phyloP scores from a whole-genome alignment of 1,140 invertebrate species.

The Zophobas morio region DNA sequence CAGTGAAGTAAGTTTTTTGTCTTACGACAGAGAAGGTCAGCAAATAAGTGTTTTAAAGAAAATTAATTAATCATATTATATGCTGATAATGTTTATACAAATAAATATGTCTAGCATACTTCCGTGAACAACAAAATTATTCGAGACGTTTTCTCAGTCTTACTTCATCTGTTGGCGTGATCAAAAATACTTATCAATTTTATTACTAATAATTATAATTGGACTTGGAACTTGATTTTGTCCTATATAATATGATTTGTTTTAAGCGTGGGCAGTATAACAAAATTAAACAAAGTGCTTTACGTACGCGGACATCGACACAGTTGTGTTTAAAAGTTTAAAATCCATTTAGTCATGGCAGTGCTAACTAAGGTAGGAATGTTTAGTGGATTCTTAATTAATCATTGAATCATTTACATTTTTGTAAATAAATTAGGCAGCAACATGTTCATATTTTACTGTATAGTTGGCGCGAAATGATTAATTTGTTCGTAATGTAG shows the following conservation, averaged over 20 bases:
- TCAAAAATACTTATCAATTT: slow-evolving; percentile 43
- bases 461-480: no score
- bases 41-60: background rate
- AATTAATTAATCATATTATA: slow-evolving; percentile 20
- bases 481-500: no score
- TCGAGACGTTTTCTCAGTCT: slow-evolving; percentile 13
- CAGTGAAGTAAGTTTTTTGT: no score
- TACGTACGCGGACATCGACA: background rate
- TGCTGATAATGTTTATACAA: slow-evolving; percentile 10
- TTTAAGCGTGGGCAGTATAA: slow-evolving; percentile 44
- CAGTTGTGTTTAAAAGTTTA: no score
- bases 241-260: slow-evolving; percentile 48
- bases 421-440: no score
- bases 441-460: no score
- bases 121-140: slow-evolving; percentile 15
- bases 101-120: slow-evolving; percentile 11
- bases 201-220: slow-evolving; percentile 45
- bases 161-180: slow-evolving; percentile 42
- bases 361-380: no score
- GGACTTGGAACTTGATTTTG: slow-evolving; percentile 48
- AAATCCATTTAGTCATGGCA: no score
- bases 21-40: no score
- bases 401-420: no score
- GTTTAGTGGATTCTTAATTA: no score
- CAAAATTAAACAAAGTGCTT: slow-evolving; percentile 46